A percentile compares a stretch with the other conserved stretches of the same genome.
These are phyloP conservation scores for Siphamia tubifer DNA, from an alignment of 2,113 vertebrate species.

Conservation along the genomic window DNA sequence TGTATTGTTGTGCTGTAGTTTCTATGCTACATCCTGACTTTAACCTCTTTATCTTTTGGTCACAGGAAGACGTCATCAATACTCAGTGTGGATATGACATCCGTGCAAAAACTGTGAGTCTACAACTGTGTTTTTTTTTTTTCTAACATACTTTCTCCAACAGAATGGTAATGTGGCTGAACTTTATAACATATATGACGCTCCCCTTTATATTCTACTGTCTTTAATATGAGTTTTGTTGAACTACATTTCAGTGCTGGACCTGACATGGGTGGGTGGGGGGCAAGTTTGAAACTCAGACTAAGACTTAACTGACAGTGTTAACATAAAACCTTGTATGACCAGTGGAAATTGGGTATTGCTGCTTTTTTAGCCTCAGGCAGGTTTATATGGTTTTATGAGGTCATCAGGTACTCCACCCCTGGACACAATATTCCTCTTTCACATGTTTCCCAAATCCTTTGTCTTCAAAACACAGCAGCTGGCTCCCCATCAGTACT, in stretches of 20 bases:
- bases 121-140: neutral
- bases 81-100: constrained; percentile 99
- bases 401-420: constrained; percentile 55
- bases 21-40: neutral
- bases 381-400: constrained; percentile 26
- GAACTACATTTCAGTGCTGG: too few relatives aligned
- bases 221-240: too few relatives aligned
- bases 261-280: too few relatives aligned
- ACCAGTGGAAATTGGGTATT: neutral
- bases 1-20: too few relatives aligned
- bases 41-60: constrained; percentile 20
- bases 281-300: too few relatives aligned
- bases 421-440: constrained; percentile 45
- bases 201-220: too few relatives aligned
- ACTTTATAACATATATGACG: too few relatives aligned
- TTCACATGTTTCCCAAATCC: constrained; percentile 26
- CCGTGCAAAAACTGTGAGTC: constrained; percentile 92
- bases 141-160: too few relatives aligned
- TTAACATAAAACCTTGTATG: neutral
- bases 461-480: constrained; percentile 38
- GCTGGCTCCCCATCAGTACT: constrained; percentile 58
- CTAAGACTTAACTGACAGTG: neutral
- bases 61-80: constrained; percentile 98
- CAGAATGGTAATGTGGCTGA: too few relatives aligned
- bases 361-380: constrained; percentile 1